Evolutionary conservation across 2,888 invertebrate genomes (phyloP), one percentile per base, ranked within the genome.

Genomic region (Hedya salicella): DNA sequence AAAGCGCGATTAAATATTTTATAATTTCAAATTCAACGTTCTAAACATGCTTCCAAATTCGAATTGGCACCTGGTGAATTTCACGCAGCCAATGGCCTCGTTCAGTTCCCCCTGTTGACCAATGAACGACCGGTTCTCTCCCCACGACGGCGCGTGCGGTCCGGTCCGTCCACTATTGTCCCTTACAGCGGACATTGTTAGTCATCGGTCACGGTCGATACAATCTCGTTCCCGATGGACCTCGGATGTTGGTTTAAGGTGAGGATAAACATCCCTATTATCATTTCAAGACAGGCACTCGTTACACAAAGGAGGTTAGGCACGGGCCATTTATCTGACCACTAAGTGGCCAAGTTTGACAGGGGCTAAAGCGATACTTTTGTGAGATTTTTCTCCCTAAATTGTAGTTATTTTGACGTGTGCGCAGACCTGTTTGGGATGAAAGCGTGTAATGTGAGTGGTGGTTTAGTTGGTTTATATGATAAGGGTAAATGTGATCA

Each of bases 341-440:
- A 86, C 86, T 87, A 82, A 87, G 83, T 87, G 87, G 86, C 81
- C 86, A 78, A 75, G 81, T 75, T 78, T 83, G 84, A 82, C 82
- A 80, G 73, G 82, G 79, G 83, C 75, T 75, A 71, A 68, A 72
- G 69, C 59, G 71, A 68, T 69, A 54, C 66, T 75, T 57, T 80
- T 80, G 74, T 77, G 77, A 86, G 89, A 88, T 89, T 89, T 76
- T 77, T 91, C 91, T 91, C 89, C 85, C 86, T 84, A 82, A 84
- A 85, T 70, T 72, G 71, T 61, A 39, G 60, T 63, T 30, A 69
- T 74, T 80, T 78, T 73, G 86, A 82, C 89, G 80, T 87, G 89
- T 88, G 89, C 76, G 73, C 40, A 67, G 78, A 86, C 86, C 86
- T 82, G 83, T 85, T 85, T 75, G 72, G 71, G 75, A 79, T 80